These are phyloP conservation scores for Novumbra hubbsi DNA, from an alignment of 2,797 vertebrate genomes.

Conservation along the genomic window DNA sequence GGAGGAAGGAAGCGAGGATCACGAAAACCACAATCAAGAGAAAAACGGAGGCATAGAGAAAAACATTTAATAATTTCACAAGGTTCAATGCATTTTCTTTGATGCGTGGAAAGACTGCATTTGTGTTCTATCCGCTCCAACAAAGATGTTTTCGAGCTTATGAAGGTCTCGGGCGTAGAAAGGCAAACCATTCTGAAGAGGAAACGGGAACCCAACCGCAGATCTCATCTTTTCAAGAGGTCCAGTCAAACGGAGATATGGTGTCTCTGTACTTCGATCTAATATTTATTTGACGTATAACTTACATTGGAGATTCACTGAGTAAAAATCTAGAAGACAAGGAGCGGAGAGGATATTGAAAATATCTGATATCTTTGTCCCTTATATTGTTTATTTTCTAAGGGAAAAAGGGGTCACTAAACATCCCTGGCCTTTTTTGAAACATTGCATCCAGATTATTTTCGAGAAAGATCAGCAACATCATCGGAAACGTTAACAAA, in stretches of 20 bases:
- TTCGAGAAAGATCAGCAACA: slow-evolving; percentile 37
- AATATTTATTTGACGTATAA: slow-evolving; percentile 58
- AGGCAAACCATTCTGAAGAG: slow-evolving; percentile 32
- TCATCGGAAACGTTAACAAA: slow-evolving; percentile 68
- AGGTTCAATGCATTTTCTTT: slow-evolving; percentile 51
- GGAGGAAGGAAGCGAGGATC: slow-evolving; percentile 67
- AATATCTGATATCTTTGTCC: slow-evolving; percentile 19
- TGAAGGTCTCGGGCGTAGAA: slow-evolving; percentile 36
- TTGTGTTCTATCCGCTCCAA: slow-evolving; percentile 28
- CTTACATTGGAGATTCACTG: slow-evolving; percentile 32
- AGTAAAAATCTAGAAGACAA: slow-evolving; percentile 48
- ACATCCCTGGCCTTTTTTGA: slow-evolving; percentile 35
- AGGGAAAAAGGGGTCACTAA: slow-evolving; percentile 38
- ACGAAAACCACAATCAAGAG: slow-evolving; percentile 63
- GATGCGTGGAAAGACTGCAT: slow-evolving; percentile 39
- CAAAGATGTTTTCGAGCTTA: slow-evolving; percentile 42
- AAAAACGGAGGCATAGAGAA: slow-evolving; percentile 46
- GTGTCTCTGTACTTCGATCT: slow-evolving; percentile 55
- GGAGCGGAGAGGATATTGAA: slow-evolving; percentile 47
- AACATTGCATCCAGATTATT: slow-evolving; percentile 27
- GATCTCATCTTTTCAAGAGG: slow-evolving; percentile 54
- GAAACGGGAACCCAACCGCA: slow-evolving; percentile 44
- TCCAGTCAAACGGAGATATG: slow-evolving; percentile 56
- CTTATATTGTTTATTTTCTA: slow-evolving; percentile 35
- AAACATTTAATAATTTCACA: slow-evolving; percentile 28